Evolutionary conservation across 2,888 invertebrate species (phyloP).

Genomic region (Apantesis nais): DNA sequence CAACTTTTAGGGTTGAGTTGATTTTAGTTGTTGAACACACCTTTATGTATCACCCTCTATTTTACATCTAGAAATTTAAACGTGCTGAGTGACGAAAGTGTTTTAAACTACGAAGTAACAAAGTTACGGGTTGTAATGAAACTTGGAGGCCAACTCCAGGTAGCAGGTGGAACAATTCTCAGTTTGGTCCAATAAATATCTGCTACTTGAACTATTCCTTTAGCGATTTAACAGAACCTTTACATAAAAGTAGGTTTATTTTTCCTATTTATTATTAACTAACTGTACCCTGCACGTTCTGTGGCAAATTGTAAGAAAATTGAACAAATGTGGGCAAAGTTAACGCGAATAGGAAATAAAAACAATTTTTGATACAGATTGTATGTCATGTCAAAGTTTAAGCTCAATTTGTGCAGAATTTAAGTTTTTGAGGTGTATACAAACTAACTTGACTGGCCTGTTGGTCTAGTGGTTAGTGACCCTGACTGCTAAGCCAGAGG

Average conservation of each 20-base stretch:
- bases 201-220: neutral
- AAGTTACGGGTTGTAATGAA: constrained; percentile 1
- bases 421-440: too few relatives aligned
- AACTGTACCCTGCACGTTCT: too few relatives aligned
- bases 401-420: too few relatives aligned
- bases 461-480: too few relatives aligned
- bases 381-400: too few relatives aligned
- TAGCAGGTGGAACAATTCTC: neutral
- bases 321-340: too few relatives aligned
- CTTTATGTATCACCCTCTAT: neutral
- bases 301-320: too few relatives aligned
- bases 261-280: too few relatives aligned
- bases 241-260: neutral
- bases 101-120: constrained; percentile 1
- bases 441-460: too few relatives aligned
- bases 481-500: too few relatives aligned
- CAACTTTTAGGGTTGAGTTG: neutral
- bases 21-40: neutral
- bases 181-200: neutral
- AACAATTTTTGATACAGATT: too few relatives aligned
- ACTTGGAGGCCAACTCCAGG: neutral
- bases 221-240: neutral
- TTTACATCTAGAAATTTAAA: neutral
- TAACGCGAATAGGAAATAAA: too few relatives aligned
- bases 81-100: neutral